Base-by-base conservation (phyloP, 2,797 vertebrate genomes). In the Gorsachius magnificus region DNA sequence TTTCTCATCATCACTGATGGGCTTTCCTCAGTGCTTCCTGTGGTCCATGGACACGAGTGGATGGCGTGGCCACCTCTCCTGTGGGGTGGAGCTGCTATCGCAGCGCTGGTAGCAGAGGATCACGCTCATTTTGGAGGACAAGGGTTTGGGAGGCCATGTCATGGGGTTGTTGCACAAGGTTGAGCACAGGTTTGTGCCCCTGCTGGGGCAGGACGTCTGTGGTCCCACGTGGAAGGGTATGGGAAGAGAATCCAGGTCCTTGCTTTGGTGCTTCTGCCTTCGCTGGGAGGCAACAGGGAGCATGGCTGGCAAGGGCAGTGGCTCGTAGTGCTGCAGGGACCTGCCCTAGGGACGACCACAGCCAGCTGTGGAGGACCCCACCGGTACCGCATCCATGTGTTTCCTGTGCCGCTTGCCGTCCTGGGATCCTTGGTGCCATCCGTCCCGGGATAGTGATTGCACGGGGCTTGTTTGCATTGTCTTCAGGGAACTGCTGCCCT, bases 171-270 rank as follows among this genome's bases (percentile, higher is more conserved):
- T 4, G 5, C 28, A 33, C 29, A 2, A 31, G 7, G 13, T 3
- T 58, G 18, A 84, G 28, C 17, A 43, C 12, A 63, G 68, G 15
- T 87, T 74, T 60, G n/a, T 85, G 63, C 45, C 33, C 28, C 31
- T 0, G 1, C 24, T 0, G 1, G 36, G 35, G 36, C 48, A 61
- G 54, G 33, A 25, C 8, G 10, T 66, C 60, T 0, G 0, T 25
- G 38, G 29, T 45, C 19, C 31, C 60, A 31, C 1, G 4, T 22
- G 58, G 54, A 48, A 48, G 26, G 36, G 4, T 11, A 4, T 43
- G 87, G 50, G 31, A 72, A 92, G 18, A 53, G 29, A n/a, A 38
- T 11, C 5, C 3, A 15, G 43, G 35, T 38, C n/a, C 11, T 51
- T 28, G 60, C 24, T 51, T 45, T 1, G 4, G 24, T 25, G 25